phyloP scores from a whole-genome alignment of 2,113 vertebrate species.

The Rynchops niger region DNA sequence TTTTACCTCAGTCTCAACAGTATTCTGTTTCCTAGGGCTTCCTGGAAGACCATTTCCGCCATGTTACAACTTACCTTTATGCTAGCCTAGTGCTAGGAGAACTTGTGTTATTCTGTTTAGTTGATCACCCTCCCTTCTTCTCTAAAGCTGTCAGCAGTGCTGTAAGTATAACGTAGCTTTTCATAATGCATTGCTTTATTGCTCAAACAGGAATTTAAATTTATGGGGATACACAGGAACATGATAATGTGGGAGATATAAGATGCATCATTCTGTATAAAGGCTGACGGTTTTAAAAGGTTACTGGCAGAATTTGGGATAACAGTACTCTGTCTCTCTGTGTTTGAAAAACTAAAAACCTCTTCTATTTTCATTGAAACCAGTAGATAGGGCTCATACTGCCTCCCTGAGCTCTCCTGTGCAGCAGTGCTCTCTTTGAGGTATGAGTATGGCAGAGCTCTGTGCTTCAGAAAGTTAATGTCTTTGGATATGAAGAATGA shows the following conservation, averaged over 20 bases:
- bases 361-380: background rate
- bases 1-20: background rate
- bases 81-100: slow-evolving; percentile 81
- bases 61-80: slow-evolving; percentile 83
- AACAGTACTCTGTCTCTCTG: background rate
- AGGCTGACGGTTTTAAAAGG: background rate
- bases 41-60: slow-evolving; percentile 74
- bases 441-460: background rate
- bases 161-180: slow-evolving; percentile 68
- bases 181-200: background rate
- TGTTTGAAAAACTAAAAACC: background rate
- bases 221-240: background rate
- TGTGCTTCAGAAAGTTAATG: background rate
- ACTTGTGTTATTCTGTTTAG: slow-evolving; percentile 86
- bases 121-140: slow-evolving; percentile 82
- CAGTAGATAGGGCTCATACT: background rate
- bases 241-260: background rate
- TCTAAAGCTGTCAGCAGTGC: slow-evolving; percentile 67
- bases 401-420: background rate
- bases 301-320: background rate
- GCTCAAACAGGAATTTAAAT: background rate
- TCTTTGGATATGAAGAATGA: background rate
- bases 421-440: background rate
- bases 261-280: background rate
- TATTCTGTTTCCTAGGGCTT: slow-evolving; percentile 76